Base-by-base conservation (phyloP, 2,113 vertebrate species). In the Apaloderma vittatum region DNA sequence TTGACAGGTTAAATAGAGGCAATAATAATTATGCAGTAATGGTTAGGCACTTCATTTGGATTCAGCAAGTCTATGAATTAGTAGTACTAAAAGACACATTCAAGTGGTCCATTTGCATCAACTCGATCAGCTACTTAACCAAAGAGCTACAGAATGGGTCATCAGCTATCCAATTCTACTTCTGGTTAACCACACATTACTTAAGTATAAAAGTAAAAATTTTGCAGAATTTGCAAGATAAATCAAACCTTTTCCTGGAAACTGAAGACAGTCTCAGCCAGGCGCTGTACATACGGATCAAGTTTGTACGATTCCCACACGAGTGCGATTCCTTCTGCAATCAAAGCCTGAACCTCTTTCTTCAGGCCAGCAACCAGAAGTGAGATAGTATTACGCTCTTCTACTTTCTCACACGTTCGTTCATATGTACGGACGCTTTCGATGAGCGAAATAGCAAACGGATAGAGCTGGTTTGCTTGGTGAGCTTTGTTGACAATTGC, bases 301-400 rank as follows among this genome's bases (percentile, higher is more conserved):
- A 99, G 99, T 78, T 99, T 99, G 98, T 99, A 99, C 3, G 99
- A 99, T 61, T 99, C 99, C 99, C 99, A 99, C 48, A 99, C 99
- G 1, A 99, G 97, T 4, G 99, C 99, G n/a, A 99, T 99, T 80
- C 99, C 99, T 96, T 99, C 99, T 6, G 98, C 99, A n/a, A 99
- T 90, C 62, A 99, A 97, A 54, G 98, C 99, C 97, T 99, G 99
- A 66, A 99, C 99, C 68, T 99, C 99, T 77, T 99, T 99, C 97
- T 99, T 99, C 34, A 99, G 94, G 49, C 99, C 99, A 11, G 99
- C 99, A 23, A 99, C 99, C 94, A 99, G 95, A 43, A 99, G 98
- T 0, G 99, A 99, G 95, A 99, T 99, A 51, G 98, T 99, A 40
- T 97, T 99, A 15, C 99, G 97, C 90, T 99, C 99, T 90, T 99